Evolutionary conservation across 2,888 invertebrate genomes (phyloP).

Genomic region (Scaeva pyrastri): DNA sequence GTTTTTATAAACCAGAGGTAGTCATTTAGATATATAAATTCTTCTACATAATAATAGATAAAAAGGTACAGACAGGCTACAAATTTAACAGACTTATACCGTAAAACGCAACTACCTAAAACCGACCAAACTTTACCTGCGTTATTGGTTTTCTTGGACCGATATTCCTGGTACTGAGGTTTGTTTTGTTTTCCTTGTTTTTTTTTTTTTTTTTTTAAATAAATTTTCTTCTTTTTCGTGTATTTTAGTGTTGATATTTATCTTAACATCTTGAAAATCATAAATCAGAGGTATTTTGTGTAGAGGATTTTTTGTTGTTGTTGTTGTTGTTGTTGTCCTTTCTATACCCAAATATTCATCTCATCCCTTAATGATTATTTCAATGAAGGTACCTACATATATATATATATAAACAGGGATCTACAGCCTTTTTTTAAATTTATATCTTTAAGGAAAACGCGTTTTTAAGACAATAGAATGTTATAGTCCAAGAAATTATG

Average conservation of each 20-base stretch:
- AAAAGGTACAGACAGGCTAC: neutral
- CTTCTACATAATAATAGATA: neutral
- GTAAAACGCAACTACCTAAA: neutral
- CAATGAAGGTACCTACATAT: neutral
- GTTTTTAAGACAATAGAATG: conserved; percentile 42
- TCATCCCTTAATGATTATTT: conserved; percentile 47
- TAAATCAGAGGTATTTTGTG: conserved; percentile 50
- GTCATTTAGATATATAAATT: conserved; percentile 2
- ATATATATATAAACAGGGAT: neutral
- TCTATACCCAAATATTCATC: conserved; percentile 5
- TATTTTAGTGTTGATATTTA: conserved; percentile 39
- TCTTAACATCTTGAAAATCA: conserved; percentile 55
- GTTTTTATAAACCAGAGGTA: conserved; percentile 20
- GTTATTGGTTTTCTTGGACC: neutral
- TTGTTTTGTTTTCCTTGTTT: conserved; percentile 12
- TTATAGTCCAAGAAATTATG: neutral
- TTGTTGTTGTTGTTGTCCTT: conserved; percentile 16
- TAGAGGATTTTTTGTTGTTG: conserved; percentile 2
- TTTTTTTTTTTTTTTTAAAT: conserved; percentile 4
- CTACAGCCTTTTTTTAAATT: conserved; percentile 5
- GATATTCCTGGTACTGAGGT: conserved; percentile 33
- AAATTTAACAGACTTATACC: neutral
- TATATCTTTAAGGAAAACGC: conserved; percentile 28
- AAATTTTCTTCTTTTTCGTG: conserved; percentile 19
- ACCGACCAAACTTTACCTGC: neutral